Conservation (phyloP, 2,113 vertebrate species). For the Pluvialis apricaria region DNA sequence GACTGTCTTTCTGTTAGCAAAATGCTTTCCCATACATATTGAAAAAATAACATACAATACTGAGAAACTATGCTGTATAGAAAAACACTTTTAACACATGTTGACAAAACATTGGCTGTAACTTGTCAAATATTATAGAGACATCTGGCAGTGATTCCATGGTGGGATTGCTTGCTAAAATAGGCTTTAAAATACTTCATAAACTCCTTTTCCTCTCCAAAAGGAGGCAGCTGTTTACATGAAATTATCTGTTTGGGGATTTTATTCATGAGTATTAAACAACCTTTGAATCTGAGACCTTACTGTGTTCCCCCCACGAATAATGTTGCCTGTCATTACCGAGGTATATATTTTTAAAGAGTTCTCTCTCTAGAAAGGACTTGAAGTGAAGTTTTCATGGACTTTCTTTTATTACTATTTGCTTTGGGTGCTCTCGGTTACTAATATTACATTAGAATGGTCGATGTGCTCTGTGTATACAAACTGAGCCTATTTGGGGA, state of each 20-base stretch:
- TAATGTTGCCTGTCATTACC: not conserved
- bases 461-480: not conserved
- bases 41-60: not conserved
- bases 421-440: not conserved
- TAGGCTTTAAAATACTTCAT: not conserved
- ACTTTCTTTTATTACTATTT: not conserved
- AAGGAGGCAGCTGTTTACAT: not conserved
- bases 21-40: not conserved
- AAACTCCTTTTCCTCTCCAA: not conserved
- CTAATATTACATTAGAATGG: not conserved
- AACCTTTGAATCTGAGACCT: not conserved
- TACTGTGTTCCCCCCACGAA: not conserved
- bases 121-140: not conserved
- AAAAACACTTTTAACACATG: not conserved
- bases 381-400: not conserved
- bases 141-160: conserved; percentile 8
- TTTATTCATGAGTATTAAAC: not conserved
- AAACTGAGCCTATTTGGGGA: not conserved
- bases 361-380: not conserved
- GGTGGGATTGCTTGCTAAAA: not conserved
- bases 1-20: not conserved
- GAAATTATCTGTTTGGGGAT: not conserved
- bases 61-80: not conserved
- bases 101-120: not conserved
- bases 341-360: not conserved